Evolutionary conservation across 2,797 vertebrate genomes (phyloP), one percentile per base, ranked within the genome.

Genomic region (Tauraco hartlaubi): DNA sequence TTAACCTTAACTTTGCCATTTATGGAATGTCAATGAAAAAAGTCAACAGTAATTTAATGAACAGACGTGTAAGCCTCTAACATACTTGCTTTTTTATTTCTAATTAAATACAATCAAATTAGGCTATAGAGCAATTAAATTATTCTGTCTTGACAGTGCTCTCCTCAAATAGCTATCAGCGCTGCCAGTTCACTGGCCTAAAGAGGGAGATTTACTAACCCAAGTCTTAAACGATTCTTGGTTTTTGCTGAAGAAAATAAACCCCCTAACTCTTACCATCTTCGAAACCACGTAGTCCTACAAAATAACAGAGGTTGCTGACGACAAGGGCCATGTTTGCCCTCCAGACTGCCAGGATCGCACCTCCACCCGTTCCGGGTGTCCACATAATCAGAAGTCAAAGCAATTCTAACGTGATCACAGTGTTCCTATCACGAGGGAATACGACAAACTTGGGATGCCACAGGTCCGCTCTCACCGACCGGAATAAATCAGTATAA

Each of bases 1-100:
- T 96, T 96, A 97, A 96, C 76, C 78, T 69, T 94, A 97, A 94
- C 92, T 97, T 96, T 94, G 94, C 91, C 67, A 14, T 96, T 96
- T 97, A 91, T 64, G 64, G 88, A 92, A 94, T 95, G 93, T 97
- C 94, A 97, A 91, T 92, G 95, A 82, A 96, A 92, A 94, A 97
- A 94, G 94, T 92, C 95, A 96, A 92, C 91, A 91, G 92, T 85
- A 93, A 97, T 95, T 96, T 90, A 95, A 93, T 52, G 94, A 96
- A 88, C 89, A 91, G 85, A 76, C 31, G 0, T 37, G 59, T 59
- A 86, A 90, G 54, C 92, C 76, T 95, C 74, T 28, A 76, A 92
- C 55, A 71, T 81, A 61, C 71, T 92, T 58, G 71, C 75, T 83
- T 93, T 88, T 94, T 78, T 88, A 94, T 88, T 87, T 93, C 88